Conservation (phyloP, 2,888 invertebrate species). For the Pedicia rivosa region DNA sequence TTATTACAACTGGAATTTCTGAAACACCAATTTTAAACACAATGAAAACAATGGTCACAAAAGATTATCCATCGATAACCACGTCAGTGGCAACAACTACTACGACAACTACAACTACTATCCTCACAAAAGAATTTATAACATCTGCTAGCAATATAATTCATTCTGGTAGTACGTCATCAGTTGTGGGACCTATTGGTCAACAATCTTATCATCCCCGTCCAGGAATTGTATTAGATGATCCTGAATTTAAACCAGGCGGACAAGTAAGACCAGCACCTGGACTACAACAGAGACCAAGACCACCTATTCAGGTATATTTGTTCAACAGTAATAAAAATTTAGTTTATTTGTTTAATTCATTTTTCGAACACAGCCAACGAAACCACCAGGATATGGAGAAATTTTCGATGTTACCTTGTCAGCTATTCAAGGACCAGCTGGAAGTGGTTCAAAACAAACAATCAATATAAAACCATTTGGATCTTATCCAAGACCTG, state of each 20-base stretch:
- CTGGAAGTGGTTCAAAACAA: conserved; percentile 32
- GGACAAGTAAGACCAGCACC: conserved; percentile 27
- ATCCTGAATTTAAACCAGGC: conserved; percentile 61
- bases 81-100: conserved; percentile 9
- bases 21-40: conserved; percentile 12
- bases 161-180: conserved; percentile 15
- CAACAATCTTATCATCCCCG: conserved; percentile 48
- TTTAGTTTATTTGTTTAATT: conserved; percentile 11
- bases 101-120: conserved; percentile 10
- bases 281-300: conserved; percentile 19
- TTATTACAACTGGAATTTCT: conserved; percentile 19
- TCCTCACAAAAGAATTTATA: conserved; percentile 12
- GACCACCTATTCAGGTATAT: conserved; percentile 14
- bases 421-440: conserved; percentile 72
- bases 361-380: conserved; percentile 30
- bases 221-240: conserved; percentile 75
- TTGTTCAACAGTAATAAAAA: conserved; percentile 37
- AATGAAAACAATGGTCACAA: conserved; percentile 5
- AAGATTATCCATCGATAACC: conserved; percentile 8
- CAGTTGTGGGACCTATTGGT: conserved; percentile 7
- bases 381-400: conserved; percentile 41
- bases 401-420: conserved; percentile 82
- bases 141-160: conserved; percentile 14
- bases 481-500: conserved; percentile 30
- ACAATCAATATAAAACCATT: conserved; percentile 29